Percentiles rank a stretch among this genome's conserved stretches.
Conservation (phyloP, 2,888 invertebrate species). For the Seladonia tumulorum region DNA sequence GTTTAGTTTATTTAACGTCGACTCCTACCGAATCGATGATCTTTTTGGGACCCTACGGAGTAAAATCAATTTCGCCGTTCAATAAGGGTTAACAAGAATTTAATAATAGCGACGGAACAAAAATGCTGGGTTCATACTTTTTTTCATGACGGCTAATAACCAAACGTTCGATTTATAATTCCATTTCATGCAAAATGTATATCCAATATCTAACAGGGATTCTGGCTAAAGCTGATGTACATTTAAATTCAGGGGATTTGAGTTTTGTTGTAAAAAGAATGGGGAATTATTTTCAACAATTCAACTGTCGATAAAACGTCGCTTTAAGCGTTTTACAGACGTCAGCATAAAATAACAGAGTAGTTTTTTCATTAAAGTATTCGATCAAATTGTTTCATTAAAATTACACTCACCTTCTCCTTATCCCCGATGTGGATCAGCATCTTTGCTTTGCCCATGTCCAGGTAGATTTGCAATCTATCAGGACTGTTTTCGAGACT, state of each 20-base stretch:
- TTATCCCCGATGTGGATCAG: slow-evolving; percentile 93
- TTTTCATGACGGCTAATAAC: background rate
- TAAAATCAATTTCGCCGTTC: background rate
- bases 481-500: slow-evolving; percentile 92
- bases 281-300: background rate
- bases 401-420: slow-evolving; percentile 88
- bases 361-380: background rate
- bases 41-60: background rate
- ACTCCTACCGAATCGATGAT: background rate
- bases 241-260: background rate
- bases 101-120: background rate
- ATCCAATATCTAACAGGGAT: background rate
- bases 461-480: slow-evolving; percentile 93
- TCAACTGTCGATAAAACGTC: too few relatives aligned
- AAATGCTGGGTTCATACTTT: background rate
- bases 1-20: background rate
- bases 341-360: background rate
- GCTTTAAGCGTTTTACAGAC: background rate
- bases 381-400: background rate
- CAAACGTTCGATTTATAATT: background rate
- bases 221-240: background rate
- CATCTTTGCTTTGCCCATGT: slow-evolving; percentile 92
- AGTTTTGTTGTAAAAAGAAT: background rate
- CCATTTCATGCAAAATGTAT: background rate
- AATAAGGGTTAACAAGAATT: background rate